Percentiles rank a stretch among this genome's conserved stretches.
Conservation (phyloP, 2,888 invertebrate species). For the Protonemura montana region DNA sequence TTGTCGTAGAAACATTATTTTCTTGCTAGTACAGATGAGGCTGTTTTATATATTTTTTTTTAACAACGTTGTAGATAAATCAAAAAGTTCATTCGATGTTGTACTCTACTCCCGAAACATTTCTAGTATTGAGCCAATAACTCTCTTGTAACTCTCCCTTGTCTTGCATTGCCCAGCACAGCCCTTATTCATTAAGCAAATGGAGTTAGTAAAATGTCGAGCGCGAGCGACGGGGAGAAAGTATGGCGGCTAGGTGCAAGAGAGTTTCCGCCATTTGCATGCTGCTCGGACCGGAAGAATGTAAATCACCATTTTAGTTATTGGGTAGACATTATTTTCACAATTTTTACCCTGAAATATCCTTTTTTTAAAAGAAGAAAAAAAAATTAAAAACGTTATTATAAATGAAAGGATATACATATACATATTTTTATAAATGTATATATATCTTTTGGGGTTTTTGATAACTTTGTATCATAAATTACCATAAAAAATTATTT, state of each 20-base stretch:
- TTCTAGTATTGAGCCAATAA: slow-evolving; percentile 34
- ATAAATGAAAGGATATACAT: too few relatives aligned
- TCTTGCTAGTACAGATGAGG: too few relatives aligned
- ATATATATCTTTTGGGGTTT: too few relatives aligned
- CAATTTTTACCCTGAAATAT: too few relatives aligned
- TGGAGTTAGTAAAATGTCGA: slow-evolving; percentile 30
- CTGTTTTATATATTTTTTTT: neutral
- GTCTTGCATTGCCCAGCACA: neutral
- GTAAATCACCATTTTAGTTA: neutral
- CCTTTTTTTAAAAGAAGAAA: too few relatives aligned
- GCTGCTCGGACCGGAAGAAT: neutral
- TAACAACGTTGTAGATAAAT: slow-evolving; percentile 25
- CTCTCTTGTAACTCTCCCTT: slow-evolving; percentile 19
- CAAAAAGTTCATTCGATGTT: slow-evolving; percentile 34
- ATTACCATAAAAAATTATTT: too few relatives aligned
- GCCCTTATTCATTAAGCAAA: slow-evolving; percentile 40
- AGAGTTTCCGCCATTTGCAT: neutral
- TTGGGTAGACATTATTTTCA: too few relatives aligned
- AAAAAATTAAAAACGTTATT: too few relatives aligned
- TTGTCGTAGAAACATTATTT: neutral
- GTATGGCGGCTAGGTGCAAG: neutral
- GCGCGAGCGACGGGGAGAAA: neutral
- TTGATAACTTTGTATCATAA: too few relatives aligned
- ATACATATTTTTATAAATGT: too few relatives aligned
- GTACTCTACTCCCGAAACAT: slow-evolving; percentile 30